Evolutionary conservation across 2,888 invertebrate genomes (phyloP), one percentile per base, ranked within the genome.

Genomic region (Cephus runcator): DNA sequence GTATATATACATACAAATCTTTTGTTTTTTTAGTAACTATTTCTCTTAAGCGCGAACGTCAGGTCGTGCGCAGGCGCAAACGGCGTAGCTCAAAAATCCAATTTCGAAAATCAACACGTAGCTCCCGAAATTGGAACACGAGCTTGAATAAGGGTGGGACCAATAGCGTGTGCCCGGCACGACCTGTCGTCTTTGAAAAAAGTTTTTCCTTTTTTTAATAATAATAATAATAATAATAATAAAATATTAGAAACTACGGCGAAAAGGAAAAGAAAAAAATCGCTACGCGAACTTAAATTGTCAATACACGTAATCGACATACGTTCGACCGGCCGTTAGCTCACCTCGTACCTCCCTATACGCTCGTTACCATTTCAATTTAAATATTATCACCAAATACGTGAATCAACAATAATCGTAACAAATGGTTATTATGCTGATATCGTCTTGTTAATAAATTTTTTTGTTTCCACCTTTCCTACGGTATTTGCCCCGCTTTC

Each of bases 181-280:
- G 79, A 81, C 77, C 81, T 79, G 79, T 82, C 81, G 79, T 78
- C 77, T 75, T 75, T 34, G 69, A 34, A 77, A 76, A 73, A 33
- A 69, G 80, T 80, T 78, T 80, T 78, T 69, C 78, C 78, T 78
- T 75, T 73, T 73, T 83, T 79, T 79, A 82, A 81, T 80, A 80
- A 79, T 83, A 71, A 71, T 83, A 80, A 79, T 83, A 71, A 71
- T 83, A 82, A 84, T 87, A 56, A 83, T 79, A 86, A 85, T 85
- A 86, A 87, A 87, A 82, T 86, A 85, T 87, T 86, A 87, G 78
- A 85, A 87, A 85, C 85, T 85, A 85, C 84, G 79, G 83, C 84
- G 81, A 82, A 76, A 82, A 80, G 78, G 81, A 80, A 83, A 85
- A 80, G 75, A 56, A 30, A 15, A 12, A 12, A 34, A 71, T 31